Conservation (phyloP, 2,797 vertebrate species). For the Cryptoprocta ferox region DNA sequence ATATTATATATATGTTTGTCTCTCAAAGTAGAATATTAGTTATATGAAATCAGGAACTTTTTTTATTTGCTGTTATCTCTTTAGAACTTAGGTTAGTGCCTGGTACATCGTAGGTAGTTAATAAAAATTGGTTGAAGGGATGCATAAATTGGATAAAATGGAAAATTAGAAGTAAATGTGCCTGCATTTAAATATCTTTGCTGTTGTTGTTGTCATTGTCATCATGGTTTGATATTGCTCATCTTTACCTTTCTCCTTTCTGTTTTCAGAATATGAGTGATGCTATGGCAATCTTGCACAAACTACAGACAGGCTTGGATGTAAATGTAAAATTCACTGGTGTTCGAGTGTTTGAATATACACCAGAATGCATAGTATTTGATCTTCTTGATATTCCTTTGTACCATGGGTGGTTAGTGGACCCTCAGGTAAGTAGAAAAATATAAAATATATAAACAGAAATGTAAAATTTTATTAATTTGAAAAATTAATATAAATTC, state of each 20-base stretch:
- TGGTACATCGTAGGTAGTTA: background rate
- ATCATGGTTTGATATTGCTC: background rate
- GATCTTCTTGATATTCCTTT: conserved; percentile 98
- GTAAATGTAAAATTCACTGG: conserved; percentile 99
- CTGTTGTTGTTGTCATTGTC: background rate
- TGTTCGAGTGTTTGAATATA: conserved; percentile 98
- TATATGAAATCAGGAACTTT: background rate
- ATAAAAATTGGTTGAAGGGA: background rate
- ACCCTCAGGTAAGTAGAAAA: conserved; percentile 93
- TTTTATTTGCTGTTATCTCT: background rate
- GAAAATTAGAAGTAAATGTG: background rate
- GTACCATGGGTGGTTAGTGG: conserved; percentile 99
- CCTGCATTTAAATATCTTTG: background rate
- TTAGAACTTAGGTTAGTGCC: background rate
- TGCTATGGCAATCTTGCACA: conserved; percentile 98
- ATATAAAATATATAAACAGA: conserved; percentile 20
- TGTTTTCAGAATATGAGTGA: conserved; percentile 97
- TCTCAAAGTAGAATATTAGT: background rate
- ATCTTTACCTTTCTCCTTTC: conserved; percentile 36
- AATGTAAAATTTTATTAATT: conserved; percentile 20
- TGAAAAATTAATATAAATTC: conserved; percentile 23
- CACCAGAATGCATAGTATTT: conserved; percentile 99
- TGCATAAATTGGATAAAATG: conserved; percentile 34
- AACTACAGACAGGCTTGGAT: conserved; percentile 98
- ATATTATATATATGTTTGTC: background rate